Evolutionary conservation across 2,888 invertebrate species (phyloP).

Genomic region (Mesochorus sp.): DNA sequence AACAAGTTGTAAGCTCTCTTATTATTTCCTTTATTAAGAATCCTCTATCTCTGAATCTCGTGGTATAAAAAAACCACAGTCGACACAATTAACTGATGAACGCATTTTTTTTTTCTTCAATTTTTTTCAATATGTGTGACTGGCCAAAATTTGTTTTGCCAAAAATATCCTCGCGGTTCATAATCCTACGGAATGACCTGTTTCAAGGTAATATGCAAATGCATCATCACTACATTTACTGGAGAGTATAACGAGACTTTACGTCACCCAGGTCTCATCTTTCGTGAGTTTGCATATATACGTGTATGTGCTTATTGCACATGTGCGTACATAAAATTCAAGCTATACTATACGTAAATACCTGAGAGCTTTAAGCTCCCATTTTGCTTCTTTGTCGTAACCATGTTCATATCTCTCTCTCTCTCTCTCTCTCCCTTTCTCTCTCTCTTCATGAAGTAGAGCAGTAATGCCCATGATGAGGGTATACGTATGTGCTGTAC

Average conservation of each 20-base stretch:
- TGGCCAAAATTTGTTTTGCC: neutral
- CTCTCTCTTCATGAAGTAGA: neutral
- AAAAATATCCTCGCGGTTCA: neutral
- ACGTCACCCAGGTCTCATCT: neutral
- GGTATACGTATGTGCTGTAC: neutral
- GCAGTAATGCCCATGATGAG: conserved; percentile 13
- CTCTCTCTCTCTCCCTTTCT: neutral
- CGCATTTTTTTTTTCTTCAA: no score
- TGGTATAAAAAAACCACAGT: no score
- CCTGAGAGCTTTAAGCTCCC: conserved; percentile 18
- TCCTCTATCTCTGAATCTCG: no score
- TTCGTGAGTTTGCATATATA: neutral
- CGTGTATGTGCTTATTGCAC: conserved; percentile 41
- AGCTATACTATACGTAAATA: conserved; percentile 43
- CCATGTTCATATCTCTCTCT: neutral
- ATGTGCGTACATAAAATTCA: conserved; percentile 53
- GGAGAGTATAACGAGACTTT: conserved; percentile 2
- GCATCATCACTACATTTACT: neutral
- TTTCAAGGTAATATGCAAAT: neutral
- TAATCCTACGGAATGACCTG: neutral
- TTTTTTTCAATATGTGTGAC: neutral
- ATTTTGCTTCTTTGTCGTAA: conserved; percentile 5
- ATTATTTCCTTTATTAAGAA: no score
- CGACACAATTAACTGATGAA: no score
- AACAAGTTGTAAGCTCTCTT: no score